phyloP scores from a whole-genome alignment of 2,113 vertebrate genomes.

The Gopherus flavomarginatus region DNA sequence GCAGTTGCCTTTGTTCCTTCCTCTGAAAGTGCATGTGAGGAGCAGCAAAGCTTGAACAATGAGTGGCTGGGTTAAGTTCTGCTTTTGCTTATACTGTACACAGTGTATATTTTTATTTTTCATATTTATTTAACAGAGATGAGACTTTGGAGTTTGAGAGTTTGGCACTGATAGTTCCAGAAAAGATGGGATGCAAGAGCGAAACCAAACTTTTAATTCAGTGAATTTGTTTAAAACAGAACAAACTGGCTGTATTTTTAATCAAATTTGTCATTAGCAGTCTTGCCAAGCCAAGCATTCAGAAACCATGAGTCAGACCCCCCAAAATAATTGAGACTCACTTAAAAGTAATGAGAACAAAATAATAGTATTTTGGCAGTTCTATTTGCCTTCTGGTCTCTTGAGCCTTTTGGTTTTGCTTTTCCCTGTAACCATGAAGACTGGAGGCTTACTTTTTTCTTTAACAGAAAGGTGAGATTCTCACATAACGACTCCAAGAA shows the following conservation, averaged over 20 bases:
- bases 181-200: neutral
- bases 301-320: neutral
- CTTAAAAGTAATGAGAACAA: neutral
- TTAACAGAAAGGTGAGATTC: neutral
- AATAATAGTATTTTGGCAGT: neutral
- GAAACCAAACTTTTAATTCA: neutral
- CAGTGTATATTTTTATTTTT: slow-evolving; percentile 48
- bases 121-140: slow-evolving; percentile 42
- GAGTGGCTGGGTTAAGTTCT: slow-evolving; percentile 58
- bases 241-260: neutral
- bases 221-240: neutral
- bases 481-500: neutral
- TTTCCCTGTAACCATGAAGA: neutral
- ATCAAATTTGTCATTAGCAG: neutral
- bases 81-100: slow-evolving; percentile 52
- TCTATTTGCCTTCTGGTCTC: neutral
- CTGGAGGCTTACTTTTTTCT: neutral
- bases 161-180: neutral
- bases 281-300: neutral
- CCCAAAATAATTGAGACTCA: neutral
- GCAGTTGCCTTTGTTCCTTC: slow-evolving; percentile 75
- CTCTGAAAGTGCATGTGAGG: slow-evolving; percentile 48
- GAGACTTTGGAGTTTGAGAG: neutral
- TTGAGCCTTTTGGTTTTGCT: neutral
- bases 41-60: slow-evolving; percentile 65